phyloP scores from a whole-genome alignment of 2,797 vertebrate species.

The Lates japonicus region DNA sequence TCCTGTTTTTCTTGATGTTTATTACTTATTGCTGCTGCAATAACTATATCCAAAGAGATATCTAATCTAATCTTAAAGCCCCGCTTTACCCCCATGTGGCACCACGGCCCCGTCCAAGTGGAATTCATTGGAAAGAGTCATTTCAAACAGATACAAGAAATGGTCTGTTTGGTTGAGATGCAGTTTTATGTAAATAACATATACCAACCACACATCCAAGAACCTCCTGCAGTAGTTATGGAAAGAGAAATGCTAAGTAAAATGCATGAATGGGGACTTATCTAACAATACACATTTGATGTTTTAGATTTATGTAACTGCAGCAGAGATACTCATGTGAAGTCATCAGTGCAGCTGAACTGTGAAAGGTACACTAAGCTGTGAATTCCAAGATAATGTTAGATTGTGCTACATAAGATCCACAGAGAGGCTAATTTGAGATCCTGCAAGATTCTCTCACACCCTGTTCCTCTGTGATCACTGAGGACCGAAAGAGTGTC shows the following conservation, averaged over 20 bases:
- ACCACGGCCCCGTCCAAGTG: conserved; percentile 49
- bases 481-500: conserved; percentile 13
- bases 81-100: conserved; percentile 33
- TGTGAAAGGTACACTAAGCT: conserved; percentile 24
- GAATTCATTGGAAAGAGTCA: conserved; percentile 46
- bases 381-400: conserved; percentile 31
- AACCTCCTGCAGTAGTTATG: conserved; percentile 43
- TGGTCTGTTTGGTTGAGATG: conserved; percentile 39
- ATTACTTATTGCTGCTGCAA: conserved; percentile 49
- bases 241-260: conserved; percentile 39
- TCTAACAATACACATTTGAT: conserved; percentile 33
- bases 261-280: conserved; percentile 41
- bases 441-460: conserved; percentile 47
- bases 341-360: conserved; percentile 11
- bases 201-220: too few species aligned
- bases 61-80: conserved; percentile 67
- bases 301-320: conserved; percentile 23
- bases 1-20: conserved; percentile 58
- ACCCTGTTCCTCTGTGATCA: conserved; percentile 31
- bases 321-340: conserved; percentile 1
- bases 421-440: conserved; percentile 52
- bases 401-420: conserved; percentile 50
- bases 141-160: conserved; percentile 47
- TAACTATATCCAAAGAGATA: conserved; percentile 57
- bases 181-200: conserved; percentile 62